These are phyloP conservation scores for Nerophis lumbriciformis DNA, from an alignment of 2,113 vertebrate genomes.

Conservation along the genomic window DNA sequence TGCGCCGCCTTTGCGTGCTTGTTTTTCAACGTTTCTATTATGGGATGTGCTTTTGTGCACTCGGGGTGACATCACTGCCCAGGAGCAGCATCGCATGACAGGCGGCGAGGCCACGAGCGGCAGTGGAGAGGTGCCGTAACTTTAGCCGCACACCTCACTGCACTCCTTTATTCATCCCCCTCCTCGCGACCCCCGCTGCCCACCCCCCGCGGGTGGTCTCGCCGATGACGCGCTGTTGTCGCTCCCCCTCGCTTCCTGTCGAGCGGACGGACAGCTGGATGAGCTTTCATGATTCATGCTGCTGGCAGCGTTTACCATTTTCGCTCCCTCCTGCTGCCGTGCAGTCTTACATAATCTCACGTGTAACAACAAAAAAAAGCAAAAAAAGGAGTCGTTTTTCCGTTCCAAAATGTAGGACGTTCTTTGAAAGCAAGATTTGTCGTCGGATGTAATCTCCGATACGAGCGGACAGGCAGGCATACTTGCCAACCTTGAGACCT, in stretches of 20 bases:
- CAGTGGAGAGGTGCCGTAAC: constrained; percentile 33
- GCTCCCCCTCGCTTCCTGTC: neutral
- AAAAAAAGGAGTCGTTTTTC: constrained; percentile 6
- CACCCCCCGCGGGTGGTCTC: constrained; percentile 24
- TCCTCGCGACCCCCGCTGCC: too few species aligned
- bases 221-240: constrained; percentile 40
- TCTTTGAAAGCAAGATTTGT: too few species aligned
- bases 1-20: neutral
- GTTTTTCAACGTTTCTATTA: constrained; percentile 9
- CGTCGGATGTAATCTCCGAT: too few species aligned
- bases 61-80: constrained; percentile 53
- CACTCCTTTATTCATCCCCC: constrained; percentile 54
- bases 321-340: constrained; percentile 14
- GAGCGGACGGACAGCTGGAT: constrained; percentile 25
- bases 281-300: constrained; percentile 33
- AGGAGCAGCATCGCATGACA: constrained; percentile 31
- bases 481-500: too few species aligned
- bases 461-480: too few species aligned
- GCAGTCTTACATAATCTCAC: constrained; percentile 4
- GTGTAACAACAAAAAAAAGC: too few species aligned
- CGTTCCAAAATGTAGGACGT: too few species aligned
- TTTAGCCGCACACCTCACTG: constrained; percentile 34
- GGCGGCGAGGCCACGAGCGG: constrained; percentile 34
- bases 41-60: constrained; percentile 9
- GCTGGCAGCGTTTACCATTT: constrained; percentile 18